Evolutionary conservation across 2,888 invertebrate species (phyloP).

Genomic region (Lingula anatina): DNA sequence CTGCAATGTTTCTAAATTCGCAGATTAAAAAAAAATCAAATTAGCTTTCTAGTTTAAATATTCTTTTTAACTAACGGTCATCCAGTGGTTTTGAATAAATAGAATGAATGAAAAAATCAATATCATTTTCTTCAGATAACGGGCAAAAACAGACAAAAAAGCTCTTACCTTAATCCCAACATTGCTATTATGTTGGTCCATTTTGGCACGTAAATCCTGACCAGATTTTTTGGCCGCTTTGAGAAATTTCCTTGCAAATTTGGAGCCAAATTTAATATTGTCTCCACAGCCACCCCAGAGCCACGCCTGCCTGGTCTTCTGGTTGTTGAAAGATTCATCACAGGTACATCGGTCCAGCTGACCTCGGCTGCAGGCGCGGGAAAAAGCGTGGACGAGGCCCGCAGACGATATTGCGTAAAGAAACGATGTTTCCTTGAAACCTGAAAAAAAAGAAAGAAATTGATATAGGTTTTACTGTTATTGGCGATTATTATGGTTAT

Average conservation of each 20-base stretch:
- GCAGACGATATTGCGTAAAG: conserved; percentile 95
- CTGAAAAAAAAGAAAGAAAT: conserved; percentile 58
- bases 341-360: conserved; percentile 91
- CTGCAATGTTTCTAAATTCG: too few relatives aligned
- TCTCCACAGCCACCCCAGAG: conserved; percentile 97
- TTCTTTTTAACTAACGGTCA: too few relatives aligned
- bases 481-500: too few relatives aligned
- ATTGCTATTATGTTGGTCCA: conserved; percentile 46
- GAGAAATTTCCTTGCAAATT: conserved; percentile 87
- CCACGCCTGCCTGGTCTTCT: conserved; percentile 62
- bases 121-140: too few relatives aligned
- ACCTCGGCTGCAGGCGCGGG: conserved; percentile 90
- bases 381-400: conserved; percentile 87
- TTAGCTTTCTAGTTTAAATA: too few relatives aligned
- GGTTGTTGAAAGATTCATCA: conserved; percentile 63
- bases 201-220: conserved; percentile 45
- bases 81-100: too few relatives aligned
- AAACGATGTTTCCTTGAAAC: conserved; percentile 92
- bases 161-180: conserved; percentile 43
- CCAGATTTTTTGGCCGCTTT: conserved; percentile 89
- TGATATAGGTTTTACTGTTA: too few relatives aligned
- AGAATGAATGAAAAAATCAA: too few relatives aligned
- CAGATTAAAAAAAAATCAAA: too few relatives aligned
- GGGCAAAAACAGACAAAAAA: not conserved
- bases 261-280: conserved; percentile 92